A percentile compares a stretch with the other conserved stretches of the same genome.
phyloP scores from a whole-genome alignment of 2,113 vertebrate genomes.

The Stegastes partitus region DNA sequence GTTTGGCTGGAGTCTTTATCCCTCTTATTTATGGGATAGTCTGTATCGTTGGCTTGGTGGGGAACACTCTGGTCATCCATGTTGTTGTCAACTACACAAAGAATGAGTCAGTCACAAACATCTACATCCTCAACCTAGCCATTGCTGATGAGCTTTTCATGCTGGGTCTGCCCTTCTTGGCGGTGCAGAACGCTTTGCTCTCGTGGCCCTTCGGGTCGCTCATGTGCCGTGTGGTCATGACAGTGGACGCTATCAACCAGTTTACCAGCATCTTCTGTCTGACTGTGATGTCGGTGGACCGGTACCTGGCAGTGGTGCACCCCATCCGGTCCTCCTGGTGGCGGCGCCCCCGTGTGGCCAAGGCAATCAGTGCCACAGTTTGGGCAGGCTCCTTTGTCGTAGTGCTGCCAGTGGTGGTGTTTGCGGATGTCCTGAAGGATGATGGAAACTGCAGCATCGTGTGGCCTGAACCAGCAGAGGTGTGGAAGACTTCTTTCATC shows the following conservation, averaged over 20 bases:
- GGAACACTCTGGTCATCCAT: constrained; percentile 95
- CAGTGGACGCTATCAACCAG: constrained; percentile 96
- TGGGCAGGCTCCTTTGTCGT: constrained; percentile 93
- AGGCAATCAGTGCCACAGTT: constrained; percentile 88
- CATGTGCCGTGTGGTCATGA: constrained; percentile 96
- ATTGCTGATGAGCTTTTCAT: constrained; percentile 97
- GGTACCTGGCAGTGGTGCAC: constrained; percentile 95
- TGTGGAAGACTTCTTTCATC: constrained; percentile 93
- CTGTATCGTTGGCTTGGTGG: constrained; percentile 91
- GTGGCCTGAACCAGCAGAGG: constrained; percentile 92
- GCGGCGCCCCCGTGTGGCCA: constrained; percentile 91
- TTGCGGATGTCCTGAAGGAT: constrained; percentile 90
- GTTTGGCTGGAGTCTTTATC: constrained; percentile 89
- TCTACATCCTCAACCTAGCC: constrained; percentile 96
- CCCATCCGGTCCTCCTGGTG: constrained; percentile 91
- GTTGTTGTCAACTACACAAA: constrained; percentile 91
- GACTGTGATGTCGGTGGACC: constrained; percentile 95
- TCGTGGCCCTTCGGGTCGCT: constrained; percentile 97
- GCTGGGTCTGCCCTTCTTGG: constrained; percentile 95
- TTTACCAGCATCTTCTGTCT: constrained; percentile 99
- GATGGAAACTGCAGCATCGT: constrained; percentile 95
- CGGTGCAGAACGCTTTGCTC: constrained; percentile 92
- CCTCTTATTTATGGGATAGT: constrained; percentile 92
- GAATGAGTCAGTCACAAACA: constrained; percentile 92
- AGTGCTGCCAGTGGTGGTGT: constrained; percentile 93